These are phyloP conservation scores for Porites lutea DNA, from an alignment of 64 coral and sea anemone genomes.

Conservation along the genomic window DNA sequence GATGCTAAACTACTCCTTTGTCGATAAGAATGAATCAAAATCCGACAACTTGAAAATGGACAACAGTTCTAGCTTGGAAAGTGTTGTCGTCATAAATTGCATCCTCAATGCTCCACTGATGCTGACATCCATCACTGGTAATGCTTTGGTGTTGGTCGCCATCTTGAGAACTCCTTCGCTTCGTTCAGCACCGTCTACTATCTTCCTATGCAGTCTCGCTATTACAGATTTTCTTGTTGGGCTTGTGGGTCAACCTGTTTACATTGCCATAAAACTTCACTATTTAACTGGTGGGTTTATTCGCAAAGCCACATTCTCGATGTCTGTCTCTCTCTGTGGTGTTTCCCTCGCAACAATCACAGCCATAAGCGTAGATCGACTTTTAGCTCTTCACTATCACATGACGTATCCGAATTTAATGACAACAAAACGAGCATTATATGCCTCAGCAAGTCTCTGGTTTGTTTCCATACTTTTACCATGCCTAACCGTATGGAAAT, in stretches of 20 bases:
- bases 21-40: too few species aligned
- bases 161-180: conserved; percentile 1
- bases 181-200: background rate
- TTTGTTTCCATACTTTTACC: too few species aligned
- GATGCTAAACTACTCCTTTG: too few species aligned
- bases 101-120: too few species aligned
- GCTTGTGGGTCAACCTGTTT: conserved; percentile 1
- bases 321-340: background rate
- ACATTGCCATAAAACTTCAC: background rate
- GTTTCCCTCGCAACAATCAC: background rate
- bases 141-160: too few species aligned
- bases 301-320: too few species aligned
- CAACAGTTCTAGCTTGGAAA: background rate
- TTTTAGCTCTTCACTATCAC: background rate
- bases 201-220: conserved; percentile 1
- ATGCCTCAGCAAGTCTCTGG: background rate
- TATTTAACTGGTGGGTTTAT: too few species aligned
- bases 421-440: background rate
- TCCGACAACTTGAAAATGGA: too few species aligned
- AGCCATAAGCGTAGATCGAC: background rate
- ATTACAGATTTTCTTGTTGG: conserved; percentile 28
- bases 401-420: background rate
- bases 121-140: too few species aligned
- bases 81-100: background rate
- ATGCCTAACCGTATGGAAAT: too few species aligned